Evolutionary conservation across 2,797 vertebrate species (phyloP).

Genomic region (Mustela erminea): DNA sequence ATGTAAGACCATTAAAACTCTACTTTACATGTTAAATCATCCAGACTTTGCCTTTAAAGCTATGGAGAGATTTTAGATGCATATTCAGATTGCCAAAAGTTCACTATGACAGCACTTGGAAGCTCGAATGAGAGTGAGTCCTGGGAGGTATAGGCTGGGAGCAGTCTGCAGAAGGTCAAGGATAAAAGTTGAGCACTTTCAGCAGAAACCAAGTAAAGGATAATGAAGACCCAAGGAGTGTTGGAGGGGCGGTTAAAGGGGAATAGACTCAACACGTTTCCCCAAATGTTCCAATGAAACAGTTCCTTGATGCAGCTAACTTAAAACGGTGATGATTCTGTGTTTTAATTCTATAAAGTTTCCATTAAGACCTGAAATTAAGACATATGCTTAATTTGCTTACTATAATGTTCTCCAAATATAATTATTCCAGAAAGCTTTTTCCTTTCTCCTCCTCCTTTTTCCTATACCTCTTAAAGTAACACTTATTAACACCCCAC

Average conservation of each 20-base stretch:
- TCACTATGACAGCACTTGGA: neutral
- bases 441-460: neutral
- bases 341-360: neutral
- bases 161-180: neutral
- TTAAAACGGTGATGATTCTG: neutral
- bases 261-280: neutral
- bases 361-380: neutral
- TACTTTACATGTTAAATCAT: neutral
- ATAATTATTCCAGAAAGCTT: neutral
- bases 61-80: neutral
- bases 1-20: neutral
- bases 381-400: neutral
- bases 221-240: neutral
- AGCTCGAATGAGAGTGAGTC: neutral
- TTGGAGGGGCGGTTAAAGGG: neutral
- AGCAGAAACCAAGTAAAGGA: neutral
- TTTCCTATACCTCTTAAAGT: neutral
- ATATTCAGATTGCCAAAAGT: neutral
- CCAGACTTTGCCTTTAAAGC: neutral
- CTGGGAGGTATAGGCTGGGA: rapidly evolving
- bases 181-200: neutral
- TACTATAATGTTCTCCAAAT: neutral
- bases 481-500: neutral
- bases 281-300: neutral
- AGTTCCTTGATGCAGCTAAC: neutral